Conservation (phyloP, 1,140 invertebrate genomes). For the Sycophaga agraensis region DNA sequence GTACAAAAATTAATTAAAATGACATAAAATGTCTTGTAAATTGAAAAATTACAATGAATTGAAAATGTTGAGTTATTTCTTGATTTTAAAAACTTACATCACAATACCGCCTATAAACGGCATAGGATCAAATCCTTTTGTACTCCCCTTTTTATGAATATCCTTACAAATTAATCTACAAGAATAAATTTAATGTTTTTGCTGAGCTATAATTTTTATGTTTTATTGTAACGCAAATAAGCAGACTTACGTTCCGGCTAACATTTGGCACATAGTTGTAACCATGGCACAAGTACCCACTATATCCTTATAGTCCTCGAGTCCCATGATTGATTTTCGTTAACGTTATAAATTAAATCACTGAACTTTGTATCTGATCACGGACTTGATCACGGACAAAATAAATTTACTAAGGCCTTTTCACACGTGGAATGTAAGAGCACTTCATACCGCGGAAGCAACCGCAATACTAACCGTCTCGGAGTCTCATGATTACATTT, state of each 20-base stretch:
- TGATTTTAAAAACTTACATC: slow-evolving; percentile 67
- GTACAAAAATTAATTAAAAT: neutral
- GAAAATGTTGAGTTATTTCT: too few relatives aligned
- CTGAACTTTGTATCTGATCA: too few relatives aligned
- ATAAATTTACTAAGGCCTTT: too few relatives aligned
- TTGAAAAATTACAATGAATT: neutral
- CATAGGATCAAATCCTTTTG: slow-evolving; percentile 64
- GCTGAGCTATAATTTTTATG: neutral
- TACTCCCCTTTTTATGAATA: slow-evolving; percentile 67
- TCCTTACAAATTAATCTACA: slow-evolving; percentile 67
- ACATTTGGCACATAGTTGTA: slow-evolving; percentile 53
- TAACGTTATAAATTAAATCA: too few relatives aligned
- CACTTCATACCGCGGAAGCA: too few relatives aligned
- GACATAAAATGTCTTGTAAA: too few relatives aligned
- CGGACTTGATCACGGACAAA: too few relatives aligned
- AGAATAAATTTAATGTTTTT: too few relatives aligned
- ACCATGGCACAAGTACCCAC: slow-evolving; percentile 48
- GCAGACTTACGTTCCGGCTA: slow-evolving; percentile 53
- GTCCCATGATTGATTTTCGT: slow-evolving; percentile 38
- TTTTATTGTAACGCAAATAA: slow-evolving; percentile 4
- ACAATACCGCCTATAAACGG: slow-evolving; percentile 74
- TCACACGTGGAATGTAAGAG: too few relatives aligned
- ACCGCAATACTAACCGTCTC: too few relatives aligned
- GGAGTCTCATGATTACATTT: too few relatives aligned
- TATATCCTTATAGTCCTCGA: slow-evolving; percentile 54